Evolutionary conservation across 2,113 vertebrate genomes (phyloP), one percentile per base, ranked within the genome.

Genomic region (Epinephelus moara): DNA sequence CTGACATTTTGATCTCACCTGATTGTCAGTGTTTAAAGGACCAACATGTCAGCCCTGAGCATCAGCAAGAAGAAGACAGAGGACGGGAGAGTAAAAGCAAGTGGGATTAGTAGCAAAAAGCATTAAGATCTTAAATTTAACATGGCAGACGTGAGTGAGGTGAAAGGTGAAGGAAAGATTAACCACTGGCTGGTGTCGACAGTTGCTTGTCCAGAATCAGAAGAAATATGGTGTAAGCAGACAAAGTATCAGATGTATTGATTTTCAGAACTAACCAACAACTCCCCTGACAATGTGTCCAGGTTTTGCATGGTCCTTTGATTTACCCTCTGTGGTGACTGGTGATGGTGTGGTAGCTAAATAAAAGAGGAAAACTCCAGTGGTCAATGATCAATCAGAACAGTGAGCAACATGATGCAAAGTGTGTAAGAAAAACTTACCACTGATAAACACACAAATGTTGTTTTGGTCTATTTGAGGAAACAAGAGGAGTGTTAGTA

Each of bases 361-460:
- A 74, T 4, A 2, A 45, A 30, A 63, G 21, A 30, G 18, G 0
- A 18, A 63, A 78, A 70, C 7, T 63, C 75, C 5, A 78, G 4
- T 15, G n/a, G 3, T 50, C 7, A 78, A 7, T 15, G n/a, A 2
- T 50, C 7, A 40, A 12, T 78, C 13, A 57, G 0, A 85, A 57
- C 21, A 78, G 17, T 17, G 9, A 72, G 30, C 19, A 59, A 17
- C 50, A 52, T 64, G 13, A 27, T 53, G 6, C 66, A 1, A 69
- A 37, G 13, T 8, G 10, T 71, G 14, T 10, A 37, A 14, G 49
- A 25, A 63, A 72, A 42, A 18, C 75, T 86, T 77, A 91, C 89
- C 60, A 2, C 0, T 18, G 53, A 1, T 2, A 9, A 40, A 70
- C 55, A 0, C 10, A 27, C 71, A 86, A 11, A 37, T 56, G n/a